Percentiles rank a stretch among this genome's conserved stretches.
phyloP scores from a whole-genome alignment of 2,797 vertebrate species.

The Sphenodon punctatus region DNA sequence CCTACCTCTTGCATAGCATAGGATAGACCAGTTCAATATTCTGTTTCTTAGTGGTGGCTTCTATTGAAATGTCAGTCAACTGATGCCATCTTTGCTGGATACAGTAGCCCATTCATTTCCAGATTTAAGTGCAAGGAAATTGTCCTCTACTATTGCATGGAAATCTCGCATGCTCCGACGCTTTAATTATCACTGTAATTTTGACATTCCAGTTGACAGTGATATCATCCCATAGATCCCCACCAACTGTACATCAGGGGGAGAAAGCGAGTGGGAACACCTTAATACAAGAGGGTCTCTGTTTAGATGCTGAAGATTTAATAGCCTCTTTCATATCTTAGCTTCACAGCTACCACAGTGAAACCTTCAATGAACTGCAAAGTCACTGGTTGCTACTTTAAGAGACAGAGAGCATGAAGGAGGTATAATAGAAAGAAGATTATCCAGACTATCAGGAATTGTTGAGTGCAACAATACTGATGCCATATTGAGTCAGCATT shows the following conservation, averaged over 20 bases:
- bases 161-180: neutral
- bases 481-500: neutral
- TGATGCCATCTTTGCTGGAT: neutral
- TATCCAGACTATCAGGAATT: conserved; percentile 29
- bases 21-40: neutral
- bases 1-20: too few species aligned
- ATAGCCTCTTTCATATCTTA: conserved; percentile 64
- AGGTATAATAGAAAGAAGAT: conserved; percentile 11
- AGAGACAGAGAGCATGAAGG: conserved; percentile 16
- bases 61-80: neutral
- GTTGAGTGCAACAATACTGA: neutral
- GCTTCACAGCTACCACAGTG: conserved; percentile 33
- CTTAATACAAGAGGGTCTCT: conserved; percentile 43
- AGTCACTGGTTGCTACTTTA: conserved; percentile 37
- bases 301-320: conserved; percentile 61
- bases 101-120: neutral
- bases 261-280: neutral
- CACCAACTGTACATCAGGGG: neutral
- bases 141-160: fast-evolving
- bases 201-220: neutral
- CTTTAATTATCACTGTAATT: neutral
- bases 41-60: neutral
- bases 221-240: neutral
- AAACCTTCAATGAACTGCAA: conserved; percentile 57
- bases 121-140: neutral